A percentile compares a stretch with the other conserved stretches of the same genome.
These are phyloP conservation scores for Pachypanchax playfairii DNA, from an alignment of 2,113 vertebrate species.

Conservation along the genomic window DNA sequence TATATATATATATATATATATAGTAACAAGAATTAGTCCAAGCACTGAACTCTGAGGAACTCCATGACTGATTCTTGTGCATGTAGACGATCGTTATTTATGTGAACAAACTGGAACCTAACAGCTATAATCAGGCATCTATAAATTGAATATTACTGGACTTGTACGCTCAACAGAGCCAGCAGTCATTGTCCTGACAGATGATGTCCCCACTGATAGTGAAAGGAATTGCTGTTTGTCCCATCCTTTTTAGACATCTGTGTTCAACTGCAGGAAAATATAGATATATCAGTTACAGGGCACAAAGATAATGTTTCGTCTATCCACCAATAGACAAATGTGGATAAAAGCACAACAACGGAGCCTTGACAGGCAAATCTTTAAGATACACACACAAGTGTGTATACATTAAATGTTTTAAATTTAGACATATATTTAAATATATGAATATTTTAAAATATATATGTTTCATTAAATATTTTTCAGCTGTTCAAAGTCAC, in stretches of 20 bases:
- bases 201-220: neutral
- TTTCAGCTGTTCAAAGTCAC: constrained; percentile 61
- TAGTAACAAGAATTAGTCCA: no score
- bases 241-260: neutral
- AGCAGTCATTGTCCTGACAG: neutral
- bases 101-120: no score
- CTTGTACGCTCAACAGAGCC: neutral
- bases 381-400: no score
- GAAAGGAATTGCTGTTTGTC: neutral
- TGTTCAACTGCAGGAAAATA: neutral
- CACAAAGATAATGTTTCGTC: neutral
- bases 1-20: no score
- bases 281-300: neutral
- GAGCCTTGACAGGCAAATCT: neutral
- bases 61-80: no score
- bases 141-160: neutral
- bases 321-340: no score
- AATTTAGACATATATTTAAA: no score
- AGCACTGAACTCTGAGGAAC: no score
- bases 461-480: constrained; percentile 70
- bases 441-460: no score
- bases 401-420: no score
- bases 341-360: no score
- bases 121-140: neutral
- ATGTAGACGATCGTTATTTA: no score